phyloP scores from a whole-genome alignment of 1,140 invertebrate species.

The Panagrolaimus sp. region DNA sequence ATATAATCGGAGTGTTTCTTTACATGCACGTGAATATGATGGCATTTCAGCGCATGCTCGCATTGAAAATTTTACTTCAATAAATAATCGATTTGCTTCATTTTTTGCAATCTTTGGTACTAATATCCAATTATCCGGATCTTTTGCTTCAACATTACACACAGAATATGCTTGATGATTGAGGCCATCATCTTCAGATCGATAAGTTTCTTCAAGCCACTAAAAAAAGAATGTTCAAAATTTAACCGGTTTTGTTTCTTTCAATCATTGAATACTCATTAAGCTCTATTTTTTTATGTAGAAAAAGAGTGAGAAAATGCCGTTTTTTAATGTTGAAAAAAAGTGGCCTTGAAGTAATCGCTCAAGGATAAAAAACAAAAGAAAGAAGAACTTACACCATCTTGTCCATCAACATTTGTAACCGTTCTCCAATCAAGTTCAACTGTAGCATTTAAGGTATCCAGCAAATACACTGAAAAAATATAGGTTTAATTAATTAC shows the following conservation, averaged over 20 bases:
- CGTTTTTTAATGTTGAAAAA: too few relatives aligned
- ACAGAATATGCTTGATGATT: constrained; percentile 95
- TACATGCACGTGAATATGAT: constrained; percentile 54
- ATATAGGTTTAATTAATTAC: neutral
- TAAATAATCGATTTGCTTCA: constrained; percentile 86
- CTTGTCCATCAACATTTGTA: constrained; percentile 37
- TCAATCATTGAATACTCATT: too few relatives aligned
- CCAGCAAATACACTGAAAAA: constrained; percentile 33
- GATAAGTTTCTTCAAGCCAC: constrained; percentile 96
- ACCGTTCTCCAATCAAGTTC: constrained; percentile 38
- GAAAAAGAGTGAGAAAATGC: too few relatives aligned
- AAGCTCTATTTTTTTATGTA: too few relatives aligned
- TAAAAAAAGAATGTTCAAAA: constrained; percentile 62
- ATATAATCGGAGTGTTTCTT: constrained; percentile 42
- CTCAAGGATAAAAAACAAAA: neutral
- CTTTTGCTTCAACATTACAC: constrained; percentile 88
- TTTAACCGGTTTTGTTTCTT: too few relatives aligned
- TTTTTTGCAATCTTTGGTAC: constrained; percentile 88
- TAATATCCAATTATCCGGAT: constrained; percentile 98
- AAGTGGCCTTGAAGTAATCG: too few relatives aligned
- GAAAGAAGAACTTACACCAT: constrained; percentile 33
- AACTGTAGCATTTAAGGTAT: constrained; percentile 39
- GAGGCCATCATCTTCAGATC: constrained; percentile 86
- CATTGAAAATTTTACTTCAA: constrained; percentile 93
- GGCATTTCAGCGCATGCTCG: constrained; percentile 69